Percentiles rank a stretch among this genome's conserved stretches.
Evolutionary conservation across 2,113 vertebrate species (phyloP).

Genomic region (Andinoacara biseriatus): DNA sequence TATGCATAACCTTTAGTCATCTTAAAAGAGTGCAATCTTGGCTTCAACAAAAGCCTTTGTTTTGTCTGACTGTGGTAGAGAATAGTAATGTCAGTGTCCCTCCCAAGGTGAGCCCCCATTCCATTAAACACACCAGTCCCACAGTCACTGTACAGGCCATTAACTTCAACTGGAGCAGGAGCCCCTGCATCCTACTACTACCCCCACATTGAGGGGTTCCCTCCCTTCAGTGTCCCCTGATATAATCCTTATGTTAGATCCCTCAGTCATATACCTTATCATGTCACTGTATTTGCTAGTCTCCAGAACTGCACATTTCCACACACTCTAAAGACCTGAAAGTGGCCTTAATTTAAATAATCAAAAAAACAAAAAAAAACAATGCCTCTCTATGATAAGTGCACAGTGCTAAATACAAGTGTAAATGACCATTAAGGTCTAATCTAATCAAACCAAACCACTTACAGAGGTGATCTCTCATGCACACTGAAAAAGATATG

Average conservation of each 20-base stretch:
- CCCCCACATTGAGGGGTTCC: neutral
- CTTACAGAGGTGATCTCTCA: no score
- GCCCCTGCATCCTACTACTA: neutral
- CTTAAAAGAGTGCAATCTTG: conserved; percentile 33
- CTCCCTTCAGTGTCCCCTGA: neutral
- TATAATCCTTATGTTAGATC: neutral
- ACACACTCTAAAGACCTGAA: neutral
- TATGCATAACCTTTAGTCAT: conserved; percentile 40
- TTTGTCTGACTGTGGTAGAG: conserved; percentile 26
- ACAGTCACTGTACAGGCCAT: conserved; percentile 56
- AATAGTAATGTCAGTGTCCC: conserved; percentile 35
- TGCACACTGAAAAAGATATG: neutral
- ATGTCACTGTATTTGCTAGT: neutral
- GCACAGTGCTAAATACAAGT: neutral
- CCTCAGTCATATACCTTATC: neutral
- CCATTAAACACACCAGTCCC: conserved; percentile 51
- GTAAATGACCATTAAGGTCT: neutral
- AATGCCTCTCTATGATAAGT: neutral
- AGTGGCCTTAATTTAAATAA: neutral
- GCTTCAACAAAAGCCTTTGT: conserved; percentile 40
- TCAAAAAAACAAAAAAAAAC: neutral
- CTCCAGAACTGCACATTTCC: neutral
- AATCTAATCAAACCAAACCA: neutral
- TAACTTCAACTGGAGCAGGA: conserved; percentile 51
- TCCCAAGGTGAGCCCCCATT: conserved; percentile 32